These are phyloP conservation scores for Phainopepla nitens DNA, from an alignment of 2,113 vertebrate species.

Conservation along the genomic window DNA sequence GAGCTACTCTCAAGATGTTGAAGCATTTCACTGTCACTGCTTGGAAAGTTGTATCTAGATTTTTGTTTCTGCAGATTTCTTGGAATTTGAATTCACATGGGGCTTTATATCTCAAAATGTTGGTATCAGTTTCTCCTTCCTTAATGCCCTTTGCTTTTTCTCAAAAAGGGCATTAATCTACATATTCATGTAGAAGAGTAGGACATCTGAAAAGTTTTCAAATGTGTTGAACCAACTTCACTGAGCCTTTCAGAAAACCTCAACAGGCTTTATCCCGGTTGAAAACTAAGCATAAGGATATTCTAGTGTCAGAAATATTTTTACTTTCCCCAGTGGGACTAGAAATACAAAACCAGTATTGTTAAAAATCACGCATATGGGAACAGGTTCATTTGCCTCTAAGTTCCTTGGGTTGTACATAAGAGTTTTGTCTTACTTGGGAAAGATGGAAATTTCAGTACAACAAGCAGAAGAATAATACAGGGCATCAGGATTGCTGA, in stretches of 20 bases:
- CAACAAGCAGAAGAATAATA: background rate
- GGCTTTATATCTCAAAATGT: background rate
- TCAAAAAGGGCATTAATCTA: background rate
- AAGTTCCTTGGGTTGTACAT: rapidly evolving
- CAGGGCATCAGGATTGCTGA: background rate
- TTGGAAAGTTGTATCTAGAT: background rate
- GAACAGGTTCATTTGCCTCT: background rate
- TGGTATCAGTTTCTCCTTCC: background rate
- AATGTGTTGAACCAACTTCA: background rate
- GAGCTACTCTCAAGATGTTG: background rate
- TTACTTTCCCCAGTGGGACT: background rate
- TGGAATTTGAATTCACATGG: background rate
- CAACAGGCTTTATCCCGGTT: background rate
- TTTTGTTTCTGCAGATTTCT: background rate
- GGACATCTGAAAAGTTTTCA: background rate
- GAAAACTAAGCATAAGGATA: background rate
- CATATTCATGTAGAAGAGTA: background rate
- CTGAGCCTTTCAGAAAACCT: background rate
- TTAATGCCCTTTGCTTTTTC: background rate
- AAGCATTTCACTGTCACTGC: background rate
- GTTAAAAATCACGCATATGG: background rate
- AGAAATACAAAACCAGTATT: background rate
- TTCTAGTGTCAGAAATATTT: background rate
- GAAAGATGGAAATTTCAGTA: background rate
- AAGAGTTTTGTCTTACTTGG: background rate